These are phyloP conservation scores for Pachycephala philippinensis DNA, from an alignment of 2,113 vertebrate species.

Conservation along the genomic window DNA sequence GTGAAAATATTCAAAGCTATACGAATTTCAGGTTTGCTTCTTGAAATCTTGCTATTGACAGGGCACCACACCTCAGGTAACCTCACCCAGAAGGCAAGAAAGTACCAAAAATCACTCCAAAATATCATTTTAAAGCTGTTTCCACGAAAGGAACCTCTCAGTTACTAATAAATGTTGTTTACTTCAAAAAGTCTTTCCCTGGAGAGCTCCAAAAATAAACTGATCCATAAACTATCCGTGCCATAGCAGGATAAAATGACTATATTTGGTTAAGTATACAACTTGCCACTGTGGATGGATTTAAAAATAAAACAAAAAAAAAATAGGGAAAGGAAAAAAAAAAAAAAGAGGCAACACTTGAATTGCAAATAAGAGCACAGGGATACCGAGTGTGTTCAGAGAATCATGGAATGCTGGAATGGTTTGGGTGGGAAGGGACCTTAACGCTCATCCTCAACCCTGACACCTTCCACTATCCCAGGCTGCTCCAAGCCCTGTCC, in stretches of 20 bases:
- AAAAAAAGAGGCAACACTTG: neutral
- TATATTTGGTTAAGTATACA: conserved; percentile 11
- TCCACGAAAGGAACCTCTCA: neutral
- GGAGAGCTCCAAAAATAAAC: conserved; percentile 45
- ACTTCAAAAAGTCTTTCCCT: neutral
- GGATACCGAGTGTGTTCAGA: neutral
- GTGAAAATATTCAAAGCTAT: neutral
- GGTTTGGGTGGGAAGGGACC: neutral
- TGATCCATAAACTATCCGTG: neutral
- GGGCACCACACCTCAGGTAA: neutral
- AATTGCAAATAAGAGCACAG: neutral
- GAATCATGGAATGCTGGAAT: neutral
- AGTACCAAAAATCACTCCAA: neutral
- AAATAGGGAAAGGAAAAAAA: no score
- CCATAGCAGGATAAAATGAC: neutral
- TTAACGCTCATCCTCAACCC: neutral
- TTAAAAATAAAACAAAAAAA: neutral
- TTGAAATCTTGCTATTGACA: neutral
- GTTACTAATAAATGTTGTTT: neutral
- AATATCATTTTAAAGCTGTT: neutral
- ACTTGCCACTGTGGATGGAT: neutral
- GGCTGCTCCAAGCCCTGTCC: neutral
- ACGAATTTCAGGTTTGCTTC: neutral
- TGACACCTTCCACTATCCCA: accelerated
- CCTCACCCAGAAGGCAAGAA: neutral